A percentile compares a stretch with the other conserved stretches of the same genome.
Evolutionary conservation across 2,888 invertebrate genomes (phyloP).

Genomic region (Dynastes hyllus): DNA sequence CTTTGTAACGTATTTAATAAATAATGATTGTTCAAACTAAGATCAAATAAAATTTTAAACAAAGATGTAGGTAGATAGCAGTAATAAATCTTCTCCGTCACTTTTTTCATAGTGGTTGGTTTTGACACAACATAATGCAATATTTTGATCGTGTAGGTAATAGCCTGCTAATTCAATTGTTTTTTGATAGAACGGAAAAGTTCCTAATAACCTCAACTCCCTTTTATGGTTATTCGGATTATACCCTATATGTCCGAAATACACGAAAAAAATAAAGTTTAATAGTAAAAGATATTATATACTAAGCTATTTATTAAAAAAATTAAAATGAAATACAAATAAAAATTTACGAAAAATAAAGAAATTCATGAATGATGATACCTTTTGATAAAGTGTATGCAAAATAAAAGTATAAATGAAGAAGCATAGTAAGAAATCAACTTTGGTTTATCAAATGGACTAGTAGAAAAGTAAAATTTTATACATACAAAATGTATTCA

Average conservation of each 20-base stretch:
- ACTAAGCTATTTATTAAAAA: constrained; percentile 52
- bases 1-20: too few species aligned
- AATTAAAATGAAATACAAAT: constrained; percentile 52
- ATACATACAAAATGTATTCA: constrained; percentile 22
- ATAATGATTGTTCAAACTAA: too few species aligned
- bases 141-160: too few species aligned
- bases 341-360: constrained; percentile 50
- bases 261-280: constrained; percentile 31
- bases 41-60: too few species aligned
- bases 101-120: too few species aligned
- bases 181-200: too few species aligned
- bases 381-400: background rate
- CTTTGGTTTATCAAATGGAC: constrained; percentile 71
- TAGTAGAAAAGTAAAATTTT: constrained; percentile 64
- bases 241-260: constrained; percentile 69
- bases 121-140: too few species aligned
- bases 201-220: background rate
- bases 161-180: too few species aligned
- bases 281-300: constrained; percentile 41
- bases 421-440: constrained; percentile 58
- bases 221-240: constrained; percentile 44
- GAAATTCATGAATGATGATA: constrained; percentile 45
- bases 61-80: too few species aligned
- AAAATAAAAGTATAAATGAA: constrained; percentile 47
- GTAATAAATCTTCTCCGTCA: too few species aligned